Evolutionary conservation across 2,113 vertebrate genomes (phyloP), one percentile per base, ranked within the genome.

Genomic region (Numenius arquata): DNA sequence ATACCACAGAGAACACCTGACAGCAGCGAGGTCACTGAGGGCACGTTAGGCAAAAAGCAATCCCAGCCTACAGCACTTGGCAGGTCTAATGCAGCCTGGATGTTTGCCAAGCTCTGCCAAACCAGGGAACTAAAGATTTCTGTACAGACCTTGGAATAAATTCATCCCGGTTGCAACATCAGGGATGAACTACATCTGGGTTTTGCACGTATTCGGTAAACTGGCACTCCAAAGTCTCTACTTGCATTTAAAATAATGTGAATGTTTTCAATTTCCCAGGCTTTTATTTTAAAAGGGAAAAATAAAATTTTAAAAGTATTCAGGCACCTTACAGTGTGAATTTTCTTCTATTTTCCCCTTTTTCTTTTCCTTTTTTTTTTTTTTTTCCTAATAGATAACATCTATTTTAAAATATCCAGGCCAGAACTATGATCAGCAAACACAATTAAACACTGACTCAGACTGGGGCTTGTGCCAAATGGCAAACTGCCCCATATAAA

Each of bases 391-490:
- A 56, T 34, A 68, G 47, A 70, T 66, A 89, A 32, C 14, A 72
- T 74, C 45, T 66, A 47, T 75, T 90, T 96, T 74, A 68, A 92
- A 91, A 38, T 75, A 90, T 53, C 36, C 59, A 89, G 62, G 76
- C 71, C 70, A 84, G 67, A 90, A 76, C 19, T 76, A 29, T n/a
- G 68, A 88, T 89, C 83, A 81, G 45, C 52, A 93, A 94, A 91
- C 59, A 89, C 71, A 83, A 78, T 88, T 90, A 91, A 88, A 85
- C 78, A 92, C 55, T 77, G 83, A 68, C 43, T 92, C 91, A 90
- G 82, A 26, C 27, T 36, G n/a, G 84, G 41, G 38, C 41, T 81
- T 3, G 1, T 78, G 74, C 90, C 77, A 95, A 92, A 93, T 81
- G 85, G 70, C 82, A 76, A 80, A 89, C 34, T 88, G 41, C 56